Conservation (phyloP, 1,140 invertebrate species). For the Bombus consobrinus region DNA sequence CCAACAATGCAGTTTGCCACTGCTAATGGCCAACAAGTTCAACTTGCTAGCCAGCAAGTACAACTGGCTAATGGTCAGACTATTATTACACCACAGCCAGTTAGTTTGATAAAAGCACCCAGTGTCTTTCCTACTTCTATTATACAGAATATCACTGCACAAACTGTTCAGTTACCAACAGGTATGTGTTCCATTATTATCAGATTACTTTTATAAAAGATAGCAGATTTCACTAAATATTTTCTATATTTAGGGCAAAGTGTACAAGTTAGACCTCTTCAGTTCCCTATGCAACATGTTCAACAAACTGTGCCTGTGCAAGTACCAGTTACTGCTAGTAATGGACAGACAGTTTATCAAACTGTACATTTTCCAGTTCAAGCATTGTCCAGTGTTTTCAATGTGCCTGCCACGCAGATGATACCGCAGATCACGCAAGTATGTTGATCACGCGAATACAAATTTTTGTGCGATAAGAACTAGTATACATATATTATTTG, state of each 20-base stretch:
- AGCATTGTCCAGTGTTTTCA: slow-evolving; percentile 84
- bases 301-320: slow-evolving; percentile 94
- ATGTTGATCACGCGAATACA: slow-evolving; percentile 15
- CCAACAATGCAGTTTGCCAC: slow-evolving; percentile 79
- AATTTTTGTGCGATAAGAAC: slow-evolving; percentile 22
- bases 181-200: slow-evolving; percentile 61
- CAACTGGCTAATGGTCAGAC: slow-evolving; percentile 84
- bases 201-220: not conserved
- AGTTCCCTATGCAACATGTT: slow-evolving; percentile 89
- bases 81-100: slow-evolving; percentile 80
- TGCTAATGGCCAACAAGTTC: slow-evolving; percentile 82
- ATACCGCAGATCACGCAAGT: slow-evolving; percentile 89
- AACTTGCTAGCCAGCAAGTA: slow-evolving; percentile 83
- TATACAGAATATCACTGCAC: slow-evolving; percentile 80
- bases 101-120: slow-evolving; percentile 83
- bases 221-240: not conserved
- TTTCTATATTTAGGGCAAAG: slow-evolving; percentile 86
- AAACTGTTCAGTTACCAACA: slow-evolving; percentile 82
- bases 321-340: slow-evolving; percentile 93
- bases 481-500: not conserved
- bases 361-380: slow-evolving; percentile 96
- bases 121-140: slow-evolving; percentile 81
- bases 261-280: slow-evolving; percentile 89
- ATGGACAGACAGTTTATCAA: slow-evolving; percentile 96
- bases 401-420: slow-evolving; percentile 86